Conservation (phyloP, 2,888 invertebrate genomes). For the Strigamia transsilvanica region DNA sequence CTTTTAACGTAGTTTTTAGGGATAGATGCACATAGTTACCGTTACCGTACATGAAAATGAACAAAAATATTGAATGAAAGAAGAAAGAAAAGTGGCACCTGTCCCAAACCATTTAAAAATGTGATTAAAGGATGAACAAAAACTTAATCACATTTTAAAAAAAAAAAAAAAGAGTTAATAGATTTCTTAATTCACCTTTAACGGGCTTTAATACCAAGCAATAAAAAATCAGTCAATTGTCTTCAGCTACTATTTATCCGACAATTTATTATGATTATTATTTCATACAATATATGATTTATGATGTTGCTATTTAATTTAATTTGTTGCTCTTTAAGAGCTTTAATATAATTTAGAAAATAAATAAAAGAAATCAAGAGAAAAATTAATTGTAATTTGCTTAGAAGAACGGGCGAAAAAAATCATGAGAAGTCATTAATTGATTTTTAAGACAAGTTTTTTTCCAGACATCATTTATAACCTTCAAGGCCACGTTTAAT, state of each 20-base stretch:
- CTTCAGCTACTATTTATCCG: too few relatives aligned
- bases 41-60: too few relatives aligned
- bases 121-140: not conserved
- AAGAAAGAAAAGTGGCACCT: not conserved
- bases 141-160: not conserved
- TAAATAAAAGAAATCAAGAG: not conserved
- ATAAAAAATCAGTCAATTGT: too few relatives aligned
- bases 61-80: not conserved
- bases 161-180: not conserved
- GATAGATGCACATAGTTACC: too few relatives aligned
- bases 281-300: not conserved
- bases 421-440: not conserved
- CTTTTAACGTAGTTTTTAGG: not conserved
- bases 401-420: not conserved
- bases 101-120: not conserved
- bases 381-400: slow-evolving; percentile 1
- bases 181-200: not conserved
- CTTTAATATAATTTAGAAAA: not conserved
- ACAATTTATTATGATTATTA: too few relatives aligned
- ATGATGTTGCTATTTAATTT: not conserved
- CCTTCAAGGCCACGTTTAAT: not conserved
- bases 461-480: not conserved
- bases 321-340: not conserved
- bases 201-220: too few relatives aligned
- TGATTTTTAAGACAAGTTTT: slow-evolving; percentile 1